Evolutionary conservation across 2,797 vertebrate species (phyloP).

Genomic region (Potorous gilbertii): DNA sequence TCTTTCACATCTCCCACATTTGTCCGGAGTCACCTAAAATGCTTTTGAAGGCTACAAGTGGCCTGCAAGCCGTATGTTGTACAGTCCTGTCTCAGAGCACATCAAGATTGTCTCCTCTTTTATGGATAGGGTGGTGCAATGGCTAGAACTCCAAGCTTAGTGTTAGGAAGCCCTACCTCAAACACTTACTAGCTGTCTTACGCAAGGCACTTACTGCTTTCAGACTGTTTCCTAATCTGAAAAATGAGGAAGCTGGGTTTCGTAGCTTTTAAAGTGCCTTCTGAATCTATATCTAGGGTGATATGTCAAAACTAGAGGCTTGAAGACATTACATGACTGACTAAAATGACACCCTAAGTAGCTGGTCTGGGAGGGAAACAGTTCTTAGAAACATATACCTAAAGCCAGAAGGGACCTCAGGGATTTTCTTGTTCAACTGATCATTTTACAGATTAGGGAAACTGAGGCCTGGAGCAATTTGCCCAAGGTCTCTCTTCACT

Average conservation of each 20-base stretch:
- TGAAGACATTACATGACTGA: not conserved
- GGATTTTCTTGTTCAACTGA: not conserved
- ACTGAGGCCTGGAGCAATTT: not conserved
- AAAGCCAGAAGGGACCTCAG: not conserved
- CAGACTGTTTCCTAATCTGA: not conserved
- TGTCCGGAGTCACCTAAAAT: too few relatives aligned
- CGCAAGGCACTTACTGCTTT: not conserved
- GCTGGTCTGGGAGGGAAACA: not conserved
- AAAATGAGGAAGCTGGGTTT: not conserved
- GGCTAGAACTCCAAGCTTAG: not conserved
- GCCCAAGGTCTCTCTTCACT: not conserved
- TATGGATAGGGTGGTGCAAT: not conserved
- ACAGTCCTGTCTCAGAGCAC: not conserved
- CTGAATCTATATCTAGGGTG: not conserved
- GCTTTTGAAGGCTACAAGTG: too few relatives aligned
- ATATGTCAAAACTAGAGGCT: not conserved
- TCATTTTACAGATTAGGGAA: not conserved
- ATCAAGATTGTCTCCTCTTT: not conserved
- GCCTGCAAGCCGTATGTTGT: too few relatives aligned
- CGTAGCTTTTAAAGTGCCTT: not conserved
- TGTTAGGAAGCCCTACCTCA: not conserved
- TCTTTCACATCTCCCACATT: too few relatives aligned
- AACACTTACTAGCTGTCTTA: not conserved
- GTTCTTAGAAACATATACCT: not conserved
- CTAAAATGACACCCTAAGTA: not conserved